Percentiles rank a stretch among this genome's conserved stretches.
These are phyloP conservation scores for Disparrhopalites patrizii DNA, from an alignment of 2,888 invertebrate species.

Conservation along the genomic window DNA sequence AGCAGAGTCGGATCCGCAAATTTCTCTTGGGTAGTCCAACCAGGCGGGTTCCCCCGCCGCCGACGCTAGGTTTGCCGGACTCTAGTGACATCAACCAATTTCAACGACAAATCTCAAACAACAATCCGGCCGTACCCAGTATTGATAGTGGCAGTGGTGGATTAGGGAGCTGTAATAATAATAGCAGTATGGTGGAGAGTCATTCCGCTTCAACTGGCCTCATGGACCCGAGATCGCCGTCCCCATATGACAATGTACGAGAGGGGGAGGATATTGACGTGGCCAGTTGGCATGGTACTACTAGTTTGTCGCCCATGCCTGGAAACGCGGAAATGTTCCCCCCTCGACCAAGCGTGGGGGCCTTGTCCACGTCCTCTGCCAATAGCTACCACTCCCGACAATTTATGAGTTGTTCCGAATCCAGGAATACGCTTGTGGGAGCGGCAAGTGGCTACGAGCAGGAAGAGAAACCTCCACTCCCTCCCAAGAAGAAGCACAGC, in stretches of 20 bases:
- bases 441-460: slow-evolving; percentile 51
- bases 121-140: background rate
- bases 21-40: background rate
- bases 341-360: background rate
- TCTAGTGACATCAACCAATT: no score
- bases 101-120: no score
- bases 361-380: background rate
- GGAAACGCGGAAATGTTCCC: background rate
- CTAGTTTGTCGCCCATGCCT: slow-evolving; percentile 14
- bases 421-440: slow-evolving; percentile 43
- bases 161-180: background rate
- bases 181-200: background rate
- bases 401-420: slow-evolving; percentile 46
- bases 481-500: slow-evolving; percentile 92
- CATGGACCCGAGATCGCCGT: slow-evolving; percentile 33
- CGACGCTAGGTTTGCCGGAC: background rate
- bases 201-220: background rate
- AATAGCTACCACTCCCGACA: slow-evolving; percentile 30
- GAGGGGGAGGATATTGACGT: slow-evolving; percentile 39
- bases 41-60: background rate
- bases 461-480: slow-evolving; percentile 77
- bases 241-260: slow-evolving; percentile 48
- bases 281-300: slow-evolving; percentile 32
- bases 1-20: background rate
- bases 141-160: background rate